Conservation (phyloP, 1,140 invertebrate species). For the Caenorhabditis inopinata region DNA sequence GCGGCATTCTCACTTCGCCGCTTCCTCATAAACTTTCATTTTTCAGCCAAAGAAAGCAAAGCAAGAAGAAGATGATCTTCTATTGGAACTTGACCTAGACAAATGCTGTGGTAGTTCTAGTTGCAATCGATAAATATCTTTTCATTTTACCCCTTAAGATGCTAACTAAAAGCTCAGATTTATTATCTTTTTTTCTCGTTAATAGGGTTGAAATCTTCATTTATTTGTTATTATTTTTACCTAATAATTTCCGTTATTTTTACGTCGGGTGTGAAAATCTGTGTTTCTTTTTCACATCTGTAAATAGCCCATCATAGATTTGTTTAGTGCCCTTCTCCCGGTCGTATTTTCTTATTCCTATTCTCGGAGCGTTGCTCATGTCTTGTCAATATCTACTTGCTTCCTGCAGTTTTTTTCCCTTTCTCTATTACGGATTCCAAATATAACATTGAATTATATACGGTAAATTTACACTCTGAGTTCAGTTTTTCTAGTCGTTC, state of each 20-base stretch:
- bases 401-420: neutral
- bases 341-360: neutral
- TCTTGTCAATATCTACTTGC: slow-evolving; percentile 19
- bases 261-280: slow-evolving; percentile 14
- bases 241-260: neutral
- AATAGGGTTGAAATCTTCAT: neutral
- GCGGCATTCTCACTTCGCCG: no score
- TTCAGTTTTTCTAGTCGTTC: no score
- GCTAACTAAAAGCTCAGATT: no score
- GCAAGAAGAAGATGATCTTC: slow-evolving; percentile 24
- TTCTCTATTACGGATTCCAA: neutral
- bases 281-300: neutral
- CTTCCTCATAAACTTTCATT: no score
- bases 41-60: slow-evolving; percentile 34
- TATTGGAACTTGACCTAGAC: slow-evolving; percentile 53
- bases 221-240: neutral
- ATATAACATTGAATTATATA: neutral
- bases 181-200: neutral
- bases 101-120: slow-evolving; percentile 59
- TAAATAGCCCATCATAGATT: neutral
- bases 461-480: no score
- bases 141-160: neutral
- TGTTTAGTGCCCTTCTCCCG: neutral
- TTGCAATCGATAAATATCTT: slow-evolving; percentile 54
- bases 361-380: slow-evolving; percentile 44